Percentiles rank a stretch among this genome's conserved stretches.
phyloP scores from a whole-genome alignment of 2,888 invertebrate genomes.

The Seladonia tumulorum region DNA sequence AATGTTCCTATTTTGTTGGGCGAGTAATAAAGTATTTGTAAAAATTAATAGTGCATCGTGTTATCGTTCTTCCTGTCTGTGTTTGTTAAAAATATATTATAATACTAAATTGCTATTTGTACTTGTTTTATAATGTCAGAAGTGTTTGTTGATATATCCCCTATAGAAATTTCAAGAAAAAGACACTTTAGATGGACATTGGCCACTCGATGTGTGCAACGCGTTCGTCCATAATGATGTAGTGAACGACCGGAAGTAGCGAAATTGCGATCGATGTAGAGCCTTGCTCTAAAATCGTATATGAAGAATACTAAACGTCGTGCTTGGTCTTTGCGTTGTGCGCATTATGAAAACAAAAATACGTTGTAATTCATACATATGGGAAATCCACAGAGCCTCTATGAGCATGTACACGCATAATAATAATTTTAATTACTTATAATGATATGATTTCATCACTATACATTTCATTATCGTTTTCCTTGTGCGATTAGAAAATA shows the following conservation, averaged over 20 bases:
- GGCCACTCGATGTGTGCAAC: neutral
- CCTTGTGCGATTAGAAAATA: neutral
- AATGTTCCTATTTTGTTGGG: neutral
- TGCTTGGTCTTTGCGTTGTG: neutral
- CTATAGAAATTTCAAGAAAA: neutral
- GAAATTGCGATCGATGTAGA: slow-evolving; percentile 9
- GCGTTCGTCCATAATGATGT: slow-evolving; percentile 5
- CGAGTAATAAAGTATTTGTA: neutral
- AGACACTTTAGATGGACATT: neutral
- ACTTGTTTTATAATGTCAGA: neutral
- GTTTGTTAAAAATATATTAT: neutral
- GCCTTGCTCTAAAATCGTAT: neutral
- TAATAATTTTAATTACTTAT: neutral
- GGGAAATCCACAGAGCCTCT: neutral
- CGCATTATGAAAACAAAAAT: neutral
- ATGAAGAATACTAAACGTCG: slow-evolving; percentile 7
- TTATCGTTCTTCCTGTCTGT: neutral
- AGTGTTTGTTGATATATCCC: neutral
- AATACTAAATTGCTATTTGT: neutral
- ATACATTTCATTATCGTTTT: no score
- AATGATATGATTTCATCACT: no score
- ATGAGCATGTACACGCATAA: neutral
- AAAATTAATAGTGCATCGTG: neutral
- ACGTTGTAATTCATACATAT: neutral
- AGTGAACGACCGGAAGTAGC: slow-evolving; percentile 4